Base-by-base conservation (phyloP, 2,888 invertebrate species). In the Idaea straminata region DNA sequence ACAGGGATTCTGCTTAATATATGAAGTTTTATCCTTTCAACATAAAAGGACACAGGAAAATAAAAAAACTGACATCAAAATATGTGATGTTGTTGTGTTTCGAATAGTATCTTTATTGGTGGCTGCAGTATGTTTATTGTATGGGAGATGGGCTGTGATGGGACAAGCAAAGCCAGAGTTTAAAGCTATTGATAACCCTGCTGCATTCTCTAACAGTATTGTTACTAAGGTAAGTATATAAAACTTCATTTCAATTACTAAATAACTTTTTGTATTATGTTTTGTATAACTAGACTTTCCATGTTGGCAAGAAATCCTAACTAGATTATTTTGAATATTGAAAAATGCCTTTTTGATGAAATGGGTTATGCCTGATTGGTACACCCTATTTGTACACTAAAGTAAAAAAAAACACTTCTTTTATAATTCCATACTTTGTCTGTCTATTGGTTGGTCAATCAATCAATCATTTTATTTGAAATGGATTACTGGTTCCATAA, bases 111-210 rank as follows among this genome's bases (percentile, higher is more conserved):
- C 93, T 36, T 80, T 96, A 63, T 62, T 88, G 5, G 59, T 93
- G 7, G 84, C 93, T 59, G 94, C 94, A 61, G 69, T 94, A 38
- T 67, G 92, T 13, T 86, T 96, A 59, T 80, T 97, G 68, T 92
- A 94, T 78, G 87, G 93, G 65, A 94, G 98, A 77, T 95, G 97
- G 88, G 92, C 92, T 81, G 86, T 98, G 61, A 98, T 98, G 96
- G 96, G 96, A 68, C 96, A 96, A 72, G 93, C 94, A 66, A 93
- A 95, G 64, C 98, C 98, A 10, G 94, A 92, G 63, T 99, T 99
- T 85, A 96, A 98, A 81, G 86, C 93, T 63, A 95, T 95, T 74
- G 99, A 99, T 86, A 99, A 99, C 92, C 99, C 99, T 16, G 95
- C 98, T 62, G 97, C 98, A 3, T 97, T 97, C 88, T 93, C 95